Evolutionary conservation across 2,888 invertebrate species (phyloP).

Genomic region (Chalcis sispes): DNA sequence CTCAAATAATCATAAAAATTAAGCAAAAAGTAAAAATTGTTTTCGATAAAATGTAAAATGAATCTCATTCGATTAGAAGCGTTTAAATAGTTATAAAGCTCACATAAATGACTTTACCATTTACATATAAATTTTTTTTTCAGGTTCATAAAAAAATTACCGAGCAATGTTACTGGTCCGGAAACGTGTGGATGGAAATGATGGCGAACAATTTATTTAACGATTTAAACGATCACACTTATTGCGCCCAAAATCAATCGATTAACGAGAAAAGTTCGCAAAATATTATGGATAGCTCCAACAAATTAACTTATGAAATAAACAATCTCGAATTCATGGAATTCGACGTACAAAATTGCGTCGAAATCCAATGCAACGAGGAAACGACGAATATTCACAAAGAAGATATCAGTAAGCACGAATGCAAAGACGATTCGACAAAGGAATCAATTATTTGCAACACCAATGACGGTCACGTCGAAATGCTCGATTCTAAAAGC

Average conservation of each 20-base stretch:
- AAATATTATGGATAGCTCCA: not conserved
- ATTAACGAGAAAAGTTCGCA: not conserved
- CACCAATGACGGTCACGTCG: not conserved
- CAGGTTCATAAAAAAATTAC: no score
- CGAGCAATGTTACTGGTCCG: conserved; percentile 25
- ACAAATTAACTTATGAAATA: not conserved
- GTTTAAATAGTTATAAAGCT: no score
- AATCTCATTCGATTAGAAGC: no score
- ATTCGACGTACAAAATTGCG: conserved; percentile 20
- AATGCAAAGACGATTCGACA: no score
- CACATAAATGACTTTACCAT: no score
- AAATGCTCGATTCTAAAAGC: not conserved
- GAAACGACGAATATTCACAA: not conserved
- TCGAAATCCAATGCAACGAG: conserved; percentile 11
- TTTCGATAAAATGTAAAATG: no score
- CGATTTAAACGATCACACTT: conserved; percentile 8
- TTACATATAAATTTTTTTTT: no score
- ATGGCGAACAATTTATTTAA: conserved; percentile 9
- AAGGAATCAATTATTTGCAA: not conserved
- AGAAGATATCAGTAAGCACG: not conserved
- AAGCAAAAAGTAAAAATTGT: no score
- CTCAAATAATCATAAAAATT: no score
- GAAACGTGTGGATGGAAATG: conserved; percentile 26
- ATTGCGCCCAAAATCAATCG: not conserved
- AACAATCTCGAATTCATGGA: not conserved